Evolutionary conservation across 2,797 vertebrate species (phyloP), one percentile per base, ranked within the genome.

Genomic region (Furcifer pardalis): DNA sequence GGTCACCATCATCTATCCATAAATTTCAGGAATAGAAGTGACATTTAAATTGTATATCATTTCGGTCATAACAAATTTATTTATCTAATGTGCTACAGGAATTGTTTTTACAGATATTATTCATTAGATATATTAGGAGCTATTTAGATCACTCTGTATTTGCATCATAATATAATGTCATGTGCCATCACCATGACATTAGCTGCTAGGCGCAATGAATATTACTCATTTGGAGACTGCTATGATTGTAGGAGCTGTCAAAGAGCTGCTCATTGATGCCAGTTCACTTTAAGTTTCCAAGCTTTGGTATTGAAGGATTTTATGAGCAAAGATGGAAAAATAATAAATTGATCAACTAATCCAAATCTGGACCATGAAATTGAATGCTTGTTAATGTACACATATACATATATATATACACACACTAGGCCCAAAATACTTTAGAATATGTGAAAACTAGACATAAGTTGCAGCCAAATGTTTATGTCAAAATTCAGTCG

Each of bases 41-140:
- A 93, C 93, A 96, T 95, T 95, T 96, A 93, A 92, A 93, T 91
- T 94, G 91, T 91, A 93, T 95, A 93, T 94, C 89, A 95, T 95
- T 95, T 94, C 93, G 89, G 94, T 89, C 88, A 89, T 82, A 92
- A 89, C 83, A 93, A 92, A 94, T 93, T 89, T 93, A 91, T 93
- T 91, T 92, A 92, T 90, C 86, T 90, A 75, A 84, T 86, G 77
- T 88, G 81, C 92, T 91, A 90, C 27, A 56, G 35, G 86, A 77
- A 89, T 89, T 44, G 1, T 65, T 94, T 93, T 94, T 95, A 94
- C 91, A 95, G 93, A 93, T 88, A 94, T 95, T 92, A 93, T 73
- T 65, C 9, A 0, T 84, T 91, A 89, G 93, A 90, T 93, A 69
- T 83, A 91, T 91, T 86, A 88, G 87, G 85, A 88, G 90, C 91